Evolutionary conservation across 1,140 invertebrate genomes (phyloP).

Genomic region (Papilio xuthus): DNA sequence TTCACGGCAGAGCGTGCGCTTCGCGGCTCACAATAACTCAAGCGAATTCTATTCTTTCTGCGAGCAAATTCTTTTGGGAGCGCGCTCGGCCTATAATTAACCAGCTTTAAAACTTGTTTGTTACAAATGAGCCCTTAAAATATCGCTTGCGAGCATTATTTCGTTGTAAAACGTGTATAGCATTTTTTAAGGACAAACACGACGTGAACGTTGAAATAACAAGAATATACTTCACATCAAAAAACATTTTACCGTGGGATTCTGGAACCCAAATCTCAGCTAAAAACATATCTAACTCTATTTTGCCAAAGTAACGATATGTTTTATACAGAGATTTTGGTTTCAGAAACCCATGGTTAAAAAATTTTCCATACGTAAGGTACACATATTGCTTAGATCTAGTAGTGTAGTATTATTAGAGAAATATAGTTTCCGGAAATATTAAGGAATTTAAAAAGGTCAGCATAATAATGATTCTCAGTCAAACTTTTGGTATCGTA

Average conservation of each 20-base stretch:
- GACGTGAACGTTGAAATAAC: not conserved
- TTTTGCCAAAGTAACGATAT: no score
- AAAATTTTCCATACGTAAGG: not conserved
- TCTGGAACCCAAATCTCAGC: no score
- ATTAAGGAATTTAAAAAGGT: no score
- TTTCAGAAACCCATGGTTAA: no score
- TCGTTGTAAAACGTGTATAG: not conserved
- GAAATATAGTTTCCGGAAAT: no score
- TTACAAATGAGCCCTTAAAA: constrained; percentile 38
- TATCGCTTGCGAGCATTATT: constrained; percentile 8
- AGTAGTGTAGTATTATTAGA: no score
- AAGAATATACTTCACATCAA: not conserved
- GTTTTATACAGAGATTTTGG: no score
- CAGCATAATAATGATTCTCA: no score
- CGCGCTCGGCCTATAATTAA: constrained; percentile 50
- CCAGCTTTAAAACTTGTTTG: constrained; percentile 47
- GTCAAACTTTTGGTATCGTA: not conserved
- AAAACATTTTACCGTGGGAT: no score
- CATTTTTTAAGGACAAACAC: not conserved
- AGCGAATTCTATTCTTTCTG: constrained; percentile 68
- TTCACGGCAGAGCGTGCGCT: constrained; percentile 71
- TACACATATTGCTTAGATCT: not conserved
- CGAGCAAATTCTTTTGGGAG: constrained; percentile 59
- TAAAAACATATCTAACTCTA: no score
- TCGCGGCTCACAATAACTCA: constrained; percentile 68